These are phyloP conservation scores for Eupelmus urozonus DNA, from an alignment of 2,888 invertebrate species.

Conservation along the genomic window DNA sequence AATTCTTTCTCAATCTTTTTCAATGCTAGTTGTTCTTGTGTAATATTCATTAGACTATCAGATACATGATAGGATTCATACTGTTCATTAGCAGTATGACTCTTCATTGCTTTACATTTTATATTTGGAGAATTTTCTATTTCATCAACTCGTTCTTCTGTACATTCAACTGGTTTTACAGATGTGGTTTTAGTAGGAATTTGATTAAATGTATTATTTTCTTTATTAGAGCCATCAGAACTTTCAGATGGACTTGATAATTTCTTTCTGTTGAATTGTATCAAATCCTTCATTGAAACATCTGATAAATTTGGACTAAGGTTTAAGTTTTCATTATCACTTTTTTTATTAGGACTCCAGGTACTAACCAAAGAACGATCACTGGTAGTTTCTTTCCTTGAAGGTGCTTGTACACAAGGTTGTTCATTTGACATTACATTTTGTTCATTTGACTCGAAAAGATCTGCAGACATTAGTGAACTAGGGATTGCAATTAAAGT, in stretches of 20 bases:
- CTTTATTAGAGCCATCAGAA: slow-evolving; percentile 49
- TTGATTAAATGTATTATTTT: slow-evolving; percentile 35
- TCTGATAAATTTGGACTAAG: slow-evolving; percentile 2
- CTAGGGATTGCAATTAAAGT: slow-evolving; percentile 45
- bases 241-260: slow-evolving; percentile 9
- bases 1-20: slow-evolving; percentile 67
- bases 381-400: not conserved
- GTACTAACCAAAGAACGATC: slow-evolving; percentile 9
- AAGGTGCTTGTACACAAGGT: not conserved
- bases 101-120: slow-evolving; percentile 1
- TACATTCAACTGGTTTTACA: no score
- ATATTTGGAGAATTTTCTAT: slow-evolving; percentile 22
- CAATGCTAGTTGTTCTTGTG: slow-evolving; percentile 63
- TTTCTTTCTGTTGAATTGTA: slow-evolving; percentile 32
- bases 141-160: slow-evolving; percentile 23
- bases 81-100: slow-evolving; percentile 1
- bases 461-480: slow-evolving; percentile 47
- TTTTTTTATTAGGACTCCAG: not conserved
- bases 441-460: slow-evolving; percentile 54
- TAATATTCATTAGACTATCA: slow-evolving; percentile 64
- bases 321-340: slow-evolving; percentile 28
- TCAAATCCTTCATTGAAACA: slow-evolving; percentile 27
- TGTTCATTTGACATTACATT: not conserved
- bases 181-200: not conserved
- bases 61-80: slow-evolving; percentile 33